These are phyloP conservation scores for Agrochola macilenta DNA, from an alignment of 2,888 invertebrate species.

Conservation along the genomic window DNA sequence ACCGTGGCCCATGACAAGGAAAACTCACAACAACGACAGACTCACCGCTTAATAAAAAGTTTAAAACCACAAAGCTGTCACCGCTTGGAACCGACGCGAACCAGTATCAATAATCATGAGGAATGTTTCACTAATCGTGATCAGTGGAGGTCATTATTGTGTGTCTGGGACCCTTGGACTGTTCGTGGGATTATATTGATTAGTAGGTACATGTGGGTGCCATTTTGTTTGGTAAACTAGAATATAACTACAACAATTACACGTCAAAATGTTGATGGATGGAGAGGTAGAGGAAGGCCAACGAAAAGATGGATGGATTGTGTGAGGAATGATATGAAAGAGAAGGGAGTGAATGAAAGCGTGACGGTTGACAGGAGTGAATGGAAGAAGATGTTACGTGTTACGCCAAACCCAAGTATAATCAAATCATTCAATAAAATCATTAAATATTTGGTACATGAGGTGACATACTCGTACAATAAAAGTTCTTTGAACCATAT, in stretches of 20 bases:
- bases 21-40: constrained; percentile 18
- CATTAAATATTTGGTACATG: too few species aligned
- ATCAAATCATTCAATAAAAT: too few species aligned
- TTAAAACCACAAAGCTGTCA: constrained; percentile 31
- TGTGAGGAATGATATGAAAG: not conserved
- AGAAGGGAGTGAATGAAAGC: not conserved
- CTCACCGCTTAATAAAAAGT: constrained; percentile 45
- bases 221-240: not conserved
- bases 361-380: too few species aligned
- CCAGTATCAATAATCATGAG: constrained; percentile 55
- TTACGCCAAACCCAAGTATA: not conserved
- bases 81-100: constrained; percentile 40
- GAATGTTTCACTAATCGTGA: constrained; percentile 58
- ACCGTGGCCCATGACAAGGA: not conserved
- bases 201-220: constrained; percentile 1
- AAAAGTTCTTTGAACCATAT: too few species aligned
- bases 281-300: not conserved
- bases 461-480: too few species aligned
- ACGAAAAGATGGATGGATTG: not conserved
- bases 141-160: constrained; percentile 53
- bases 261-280: not conserved
- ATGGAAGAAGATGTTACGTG: too few species aligned
- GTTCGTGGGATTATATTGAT: constrained; percentile 56
- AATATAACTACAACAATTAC: not conserved
- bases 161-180: constrained; percentile 46